Evolutionary conservation across 2,888 invertebrate genomes (phyloP), one percentile per base, ranked within the genome.

Genomic region (Cephus nigrinus): DNA sequence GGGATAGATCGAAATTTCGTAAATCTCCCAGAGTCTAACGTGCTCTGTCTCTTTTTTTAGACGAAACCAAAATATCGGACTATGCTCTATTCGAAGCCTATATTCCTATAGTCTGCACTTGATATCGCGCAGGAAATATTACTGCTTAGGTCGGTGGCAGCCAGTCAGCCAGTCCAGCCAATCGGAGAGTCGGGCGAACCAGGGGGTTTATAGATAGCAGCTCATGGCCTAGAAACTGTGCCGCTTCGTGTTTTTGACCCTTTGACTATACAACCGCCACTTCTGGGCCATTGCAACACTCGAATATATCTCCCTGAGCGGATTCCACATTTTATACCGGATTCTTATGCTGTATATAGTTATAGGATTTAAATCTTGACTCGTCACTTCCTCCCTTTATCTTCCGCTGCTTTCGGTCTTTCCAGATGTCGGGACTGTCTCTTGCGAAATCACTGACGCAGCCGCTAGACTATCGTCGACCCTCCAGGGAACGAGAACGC

Each of bases 161-260:
- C 23, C 5, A 55, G 23, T 23, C 55, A 23, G 55, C 55, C 55
- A 55, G 15, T 23, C 23, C 55, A 55, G 55, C 55, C 55, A 55
- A 55, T 55, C 71, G 15, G 71, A 71, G 32, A 31, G 71, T 33
- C 32, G 1, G 71, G 71, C 71, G 32, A 33, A 32, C 87, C 87
- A 89, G 88, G 90, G 90, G 90, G 91, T 90, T 91, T 91, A 91
- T 91, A 90, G 91, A 91, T 91, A 90, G 91, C 89, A 89, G 86
- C 88, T 89, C 86, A 88, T 91, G 91, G 91, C 91, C 91, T 91
- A 91, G 91, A 91, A 91, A 91, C 91, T 88, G 87, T 88, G 89
- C 86, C 84, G 87, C 90, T 90, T 88, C 90, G 91, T 91, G 91
- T 91, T 91, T 91, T 91, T 91, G 91, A 91, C 91, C 91, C 91